Conservation (phyloP, 2,113 vertebrate species). For the Misgurnus mizolepis region DNA sequence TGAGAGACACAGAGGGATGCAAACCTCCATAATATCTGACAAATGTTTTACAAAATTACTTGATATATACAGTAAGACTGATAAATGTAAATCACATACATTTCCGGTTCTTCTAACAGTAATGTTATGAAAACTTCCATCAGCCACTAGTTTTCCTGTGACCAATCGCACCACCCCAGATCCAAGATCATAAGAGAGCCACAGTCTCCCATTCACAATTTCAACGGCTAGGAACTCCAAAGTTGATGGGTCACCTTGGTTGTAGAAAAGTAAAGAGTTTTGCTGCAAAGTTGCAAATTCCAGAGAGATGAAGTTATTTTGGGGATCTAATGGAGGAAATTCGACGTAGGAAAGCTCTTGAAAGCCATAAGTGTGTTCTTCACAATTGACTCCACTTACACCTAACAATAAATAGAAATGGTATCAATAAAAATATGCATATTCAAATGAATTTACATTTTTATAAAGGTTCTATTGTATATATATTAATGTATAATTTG, state of each 20-base stretch:
- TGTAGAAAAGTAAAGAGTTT: constrained; percentile 72
- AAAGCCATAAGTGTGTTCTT: constrained; percentile 75
- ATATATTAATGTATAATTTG: too few species aligned
- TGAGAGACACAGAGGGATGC: constrained; percentile 53
- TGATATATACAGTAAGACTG: neutral
- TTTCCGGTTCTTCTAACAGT: constrained; percentile 70
- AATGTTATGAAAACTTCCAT: constrained; percentile 75
- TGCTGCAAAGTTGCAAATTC: constrained; percentile 73
- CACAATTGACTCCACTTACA: constrained; percentile 68
- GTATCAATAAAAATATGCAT: neutral
- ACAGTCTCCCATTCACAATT: constrained; percentile 65
- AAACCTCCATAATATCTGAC: neutral
- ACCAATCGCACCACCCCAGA: constrained; percentile 69
- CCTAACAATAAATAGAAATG: constrained; percentile 54
- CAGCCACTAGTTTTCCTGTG: constrained; percentile 70
- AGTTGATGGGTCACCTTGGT: constrained; percentile 60
- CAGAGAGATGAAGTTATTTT: constrained; percentile 74
- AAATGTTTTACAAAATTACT: neutral
- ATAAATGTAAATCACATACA: constrained; percentile 60
- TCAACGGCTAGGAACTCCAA: constrained; percentile 75
- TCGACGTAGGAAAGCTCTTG: constrained; percentile 76
- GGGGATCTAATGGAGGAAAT: constrained; percentile 73
- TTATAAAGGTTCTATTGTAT: too few species aligned
- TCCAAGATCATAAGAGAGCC: constrained; percentile 74
- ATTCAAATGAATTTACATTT: too few species aligned